phyloP scores from a whole-genome alignment of 2,113 vertebrate species.

The Cnemophilus loriae region DNA sequence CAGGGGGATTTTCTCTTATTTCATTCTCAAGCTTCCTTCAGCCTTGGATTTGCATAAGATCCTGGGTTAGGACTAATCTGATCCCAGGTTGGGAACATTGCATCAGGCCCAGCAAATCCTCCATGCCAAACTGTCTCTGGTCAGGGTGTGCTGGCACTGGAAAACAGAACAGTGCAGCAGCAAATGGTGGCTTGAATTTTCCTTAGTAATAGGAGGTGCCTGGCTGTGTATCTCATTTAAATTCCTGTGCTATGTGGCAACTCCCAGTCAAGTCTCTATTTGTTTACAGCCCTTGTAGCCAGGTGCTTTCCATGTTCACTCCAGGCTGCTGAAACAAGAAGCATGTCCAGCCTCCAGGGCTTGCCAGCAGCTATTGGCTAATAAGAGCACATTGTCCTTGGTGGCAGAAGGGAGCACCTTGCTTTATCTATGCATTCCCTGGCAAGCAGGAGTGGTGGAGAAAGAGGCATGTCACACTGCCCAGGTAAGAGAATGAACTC shows the following conservation, averaged over 20 bases:
- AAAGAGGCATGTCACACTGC: background rate
- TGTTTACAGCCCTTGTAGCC: slow-evolving; percentile 36
- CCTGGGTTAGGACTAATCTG: slow-evolving; percentile 28
- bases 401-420: background rate
- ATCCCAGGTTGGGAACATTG: background rate
- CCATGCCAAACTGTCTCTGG: background rate
- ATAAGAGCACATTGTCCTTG: background rate
- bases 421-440: background rate
- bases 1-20: slow-evolving; percentile 41
- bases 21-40: slow-evolving; percentile 30
- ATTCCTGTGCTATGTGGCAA: background rate
- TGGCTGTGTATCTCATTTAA: background rate
- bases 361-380: background rate
- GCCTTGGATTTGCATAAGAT: slow-evolving; percentile 40
- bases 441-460: background rate
- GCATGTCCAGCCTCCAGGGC: background rate
- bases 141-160: background rate
- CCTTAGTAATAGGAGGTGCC: background rate
- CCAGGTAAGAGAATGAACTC: background rate
- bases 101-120: background rate
- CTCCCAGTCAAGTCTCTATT: slow-evolving; percentile 25
- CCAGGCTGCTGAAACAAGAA: background rate
- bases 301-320: slow-evolving; percentile 49
- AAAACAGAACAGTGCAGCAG: background rate
- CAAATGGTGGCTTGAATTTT: background rate